A percentile compares a stretch with the other conserved stretches of the same genome.
phyloP scores from a whole-genome alignment of 2,888 invertebrate genomes.

The Prosopocoilus inquinatus region DNA sequence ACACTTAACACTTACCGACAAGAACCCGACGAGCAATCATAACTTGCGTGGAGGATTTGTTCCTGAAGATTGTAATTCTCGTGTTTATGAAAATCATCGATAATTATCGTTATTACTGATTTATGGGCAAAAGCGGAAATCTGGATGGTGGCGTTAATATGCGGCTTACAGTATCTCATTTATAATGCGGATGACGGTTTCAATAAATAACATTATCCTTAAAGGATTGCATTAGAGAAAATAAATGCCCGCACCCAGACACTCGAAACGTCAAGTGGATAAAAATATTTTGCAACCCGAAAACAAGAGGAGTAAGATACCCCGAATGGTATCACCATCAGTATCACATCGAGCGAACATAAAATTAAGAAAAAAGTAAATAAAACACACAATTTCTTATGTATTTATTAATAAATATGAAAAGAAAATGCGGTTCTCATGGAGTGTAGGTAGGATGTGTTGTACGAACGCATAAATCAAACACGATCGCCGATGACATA shows the following conservation, averaged over 20 bases:
- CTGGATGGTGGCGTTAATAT: background rate
- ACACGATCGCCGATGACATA: conserved; percentile 25
- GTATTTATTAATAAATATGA: background rate
- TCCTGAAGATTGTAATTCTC: conserved; percentile 1
- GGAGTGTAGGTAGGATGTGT: background rate
- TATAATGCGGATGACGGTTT: too few species aligned
- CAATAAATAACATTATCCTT: too few species aligned
- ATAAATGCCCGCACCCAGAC: too few species aligned
- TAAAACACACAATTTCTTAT: too few species aligned
- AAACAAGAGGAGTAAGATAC: too few species aligned
- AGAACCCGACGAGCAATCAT: background rate
- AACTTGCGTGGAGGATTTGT: background rate
- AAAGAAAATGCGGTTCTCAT: background rate
- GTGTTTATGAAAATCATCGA: conserved; percentile 2
- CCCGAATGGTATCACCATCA: too few species aligned
- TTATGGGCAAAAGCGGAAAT: background rate
- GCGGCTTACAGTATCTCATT: too few species aligned
- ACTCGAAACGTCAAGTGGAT: too few species aligned
- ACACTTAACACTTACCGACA: conserved; percentile 5
- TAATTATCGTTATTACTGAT: conserved; percentile 1
- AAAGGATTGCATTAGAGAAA: too few species aligned
- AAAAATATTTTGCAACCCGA: too few species aligned
- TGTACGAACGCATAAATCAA: conserved; percentile 11
- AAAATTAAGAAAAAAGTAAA: too few species aligned
- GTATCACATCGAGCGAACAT: too few species aligned